Evolutionary conservation across 2,888 invertebrate species (phyloP).

Genomic region (Trachelus troglodyta): DNA sequence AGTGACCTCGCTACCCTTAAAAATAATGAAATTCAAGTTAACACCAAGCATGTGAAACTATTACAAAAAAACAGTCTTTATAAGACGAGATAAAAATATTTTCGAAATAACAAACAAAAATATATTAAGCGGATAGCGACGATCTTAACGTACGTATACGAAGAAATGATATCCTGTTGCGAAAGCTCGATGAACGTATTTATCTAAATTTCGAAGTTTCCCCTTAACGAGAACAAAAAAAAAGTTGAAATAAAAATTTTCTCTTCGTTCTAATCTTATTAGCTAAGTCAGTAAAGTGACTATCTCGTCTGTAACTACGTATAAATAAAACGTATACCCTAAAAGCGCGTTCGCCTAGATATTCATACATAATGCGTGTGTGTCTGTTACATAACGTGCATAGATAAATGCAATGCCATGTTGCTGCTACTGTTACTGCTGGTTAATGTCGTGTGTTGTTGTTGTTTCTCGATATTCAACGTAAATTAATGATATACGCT

Average conservation of each 20-base stretch:
- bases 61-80: background rate
- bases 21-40: slow-evolving; percentile 21
- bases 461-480: slow-evolving; percentile 62
- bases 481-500: background rate
- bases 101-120: background rate
- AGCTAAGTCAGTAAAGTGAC: background rate
- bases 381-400: slow-evolving; percentile 6
- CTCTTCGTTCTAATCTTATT: slow-evolving; percentile 2
- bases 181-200: background rate
- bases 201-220: background rate
- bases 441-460: slow-evolving; percentile 64
- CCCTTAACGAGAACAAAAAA: slow-evolving; percentile 18
- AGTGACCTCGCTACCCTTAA: slow-evolving; percentile 8
- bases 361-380: slow-evolving; percentile 24
- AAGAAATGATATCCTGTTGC: background rate
- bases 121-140: background rate
- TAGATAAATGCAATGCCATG: slow-evolving; percentile 40
- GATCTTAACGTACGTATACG: background rate
- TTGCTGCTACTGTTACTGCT: slow-evolving; percentile 56
- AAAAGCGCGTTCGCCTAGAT: background rate
- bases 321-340: background rate
- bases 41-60: slow-evolving; percentile 8
- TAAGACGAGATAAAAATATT: background rate
- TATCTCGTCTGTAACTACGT: slow-evolving; percentile 29
- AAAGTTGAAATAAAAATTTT: slow-evolving; percentile 28